These are phyloP conservation scores for Luperina nickerlii DNA, from an alignment of 2,888 invertebrate genomes.

Conservation along the genomic window DNA sequence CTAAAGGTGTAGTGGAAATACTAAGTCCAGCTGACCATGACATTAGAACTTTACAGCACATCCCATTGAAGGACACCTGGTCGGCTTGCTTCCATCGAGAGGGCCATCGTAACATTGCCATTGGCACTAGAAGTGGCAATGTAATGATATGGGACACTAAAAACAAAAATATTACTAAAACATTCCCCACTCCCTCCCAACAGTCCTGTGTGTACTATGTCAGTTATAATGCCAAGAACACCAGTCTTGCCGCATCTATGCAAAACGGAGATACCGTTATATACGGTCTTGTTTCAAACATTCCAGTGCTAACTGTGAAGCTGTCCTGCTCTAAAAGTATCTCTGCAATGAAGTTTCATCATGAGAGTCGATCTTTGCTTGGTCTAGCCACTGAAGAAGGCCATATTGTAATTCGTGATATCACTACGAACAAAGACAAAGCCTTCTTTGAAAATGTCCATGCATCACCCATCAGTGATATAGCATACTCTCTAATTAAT, in stretches of 20 bases:
- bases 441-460: constrained; percentile 88
- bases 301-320: constrained; percentile 85
- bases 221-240: constrained; percentile 88
- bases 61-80: constrained; percentile 87
- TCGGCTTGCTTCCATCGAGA: constrained; percentile 87
- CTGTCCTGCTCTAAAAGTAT: constrained; percentile 84
- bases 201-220: constrained; percentile 83
- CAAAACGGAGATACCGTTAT: constrained; percentile 88
- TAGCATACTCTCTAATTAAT: constrained; percentile 89
- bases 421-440: constrained; percentile 86
- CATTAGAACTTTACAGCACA: constrained; percentile 84
- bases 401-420: constrained; percentile 84
- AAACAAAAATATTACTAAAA: constrained; percentile 85
- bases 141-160: constrained; percentile 89
- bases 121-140: constrained; percentile 86
- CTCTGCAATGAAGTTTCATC: constrained; percentile 88
- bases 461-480: constrained; percentile 90
- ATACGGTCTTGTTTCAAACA: constrained; percentile 88
- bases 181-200: constrained; percentile 83
- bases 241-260: constrained; percentile 86
- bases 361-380: constrained; percentile 83
- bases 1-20: constrained; percentile 85
- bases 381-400: constrained; percentile 89
- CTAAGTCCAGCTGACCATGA: constrained; percentile 85
- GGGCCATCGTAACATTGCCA: constrained; percentile 85